Base-by-base conservation (phyloP, 2,797 vertebrate genomes). In the Danio tinwini region DNA sequence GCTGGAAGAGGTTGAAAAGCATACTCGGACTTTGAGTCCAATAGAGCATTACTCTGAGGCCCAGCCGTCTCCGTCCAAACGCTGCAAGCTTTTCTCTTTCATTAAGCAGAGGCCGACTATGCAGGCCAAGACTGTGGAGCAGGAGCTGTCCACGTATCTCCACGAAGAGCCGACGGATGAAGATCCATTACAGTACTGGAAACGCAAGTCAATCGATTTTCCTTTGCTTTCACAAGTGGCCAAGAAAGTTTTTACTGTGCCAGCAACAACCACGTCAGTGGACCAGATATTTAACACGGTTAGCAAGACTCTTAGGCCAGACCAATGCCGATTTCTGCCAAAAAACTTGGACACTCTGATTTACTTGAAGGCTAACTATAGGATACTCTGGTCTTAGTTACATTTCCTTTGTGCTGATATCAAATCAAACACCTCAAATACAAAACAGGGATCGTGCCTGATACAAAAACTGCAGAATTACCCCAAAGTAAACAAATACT, bases 161-260 rank as follows among this genome's bases (percentile, higher is more conserved):
- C 90, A 91, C 0, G 94, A 94, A 87, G 94, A 94, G 65, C 93
- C 94, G 44, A 94, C 93, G 0, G 93, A 95, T 0, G 94, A 95
- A 82, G 93, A 94, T 73, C 92, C 92, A n/a, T 85, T 94, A 84
- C 94, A 94, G 84, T 95, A 93, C 88, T 95, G 94, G 94, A 90
- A 89, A 12, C 93, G 94, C 74, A 94, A 94, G 85, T 90, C 90
- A 5, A 93, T 94, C 40, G 94, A 95, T 91, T 95, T 94, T 76
- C 94, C 94, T 47, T 83, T 92, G 78, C 92, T 95, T 17, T 87
- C 93, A 75, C 92, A 93, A 83, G 91, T 94, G 79, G 94, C 94
- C 85, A 94, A 94, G 86, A 92, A 90, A 72, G 91, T 93, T 0
- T 93, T 95, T 39, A 94, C 94, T 40, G 85, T 94, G 67, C 94